phyloP scores from a whole-genome alignment of 2,113 vertebrate genomes.

The Periophthalmus modestus region DNA sequence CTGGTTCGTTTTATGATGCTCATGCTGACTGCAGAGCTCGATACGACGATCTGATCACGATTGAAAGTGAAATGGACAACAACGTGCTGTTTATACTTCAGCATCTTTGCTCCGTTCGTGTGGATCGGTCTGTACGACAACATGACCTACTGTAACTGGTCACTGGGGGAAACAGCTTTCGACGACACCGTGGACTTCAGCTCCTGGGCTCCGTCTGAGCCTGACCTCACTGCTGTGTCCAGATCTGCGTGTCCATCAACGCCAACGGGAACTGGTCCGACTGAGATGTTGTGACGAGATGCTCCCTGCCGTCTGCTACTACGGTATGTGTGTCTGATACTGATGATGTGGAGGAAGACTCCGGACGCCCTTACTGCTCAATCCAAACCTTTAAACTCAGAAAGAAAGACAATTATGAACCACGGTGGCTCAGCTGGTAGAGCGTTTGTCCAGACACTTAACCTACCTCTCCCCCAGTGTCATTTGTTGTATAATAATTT shows the following conservation, averaged over 20 bases:
- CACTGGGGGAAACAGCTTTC: neutral
- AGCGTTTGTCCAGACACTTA: too few relatives aligned
- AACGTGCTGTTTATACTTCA: neutral
- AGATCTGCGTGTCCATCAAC: neutral
- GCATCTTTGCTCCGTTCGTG: neutral
- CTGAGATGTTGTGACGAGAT: neutral
- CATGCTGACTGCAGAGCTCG: neutral
- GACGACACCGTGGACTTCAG: neutral
- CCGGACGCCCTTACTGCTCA: too few relatives aligned
- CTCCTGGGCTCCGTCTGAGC: neutral
- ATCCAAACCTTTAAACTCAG: too few relatives aligned
- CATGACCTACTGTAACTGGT: neutral
- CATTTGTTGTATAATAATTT: too few relatives aligned
- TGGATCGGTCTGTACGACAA: slow-evolving; percentile 1
- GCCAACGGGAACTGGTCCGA: neutral
- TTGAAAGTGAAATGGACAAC: neutral
- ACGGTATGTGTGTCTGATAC: too few relatives aligned
- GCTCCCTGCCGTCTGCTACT: neutral
- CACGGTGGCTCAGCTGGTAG: too few relatives aligned
- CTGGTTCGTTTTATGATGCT: neutral
- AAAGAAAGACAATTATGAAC: too few relatives aligned
- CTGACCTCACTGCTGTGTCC: neutral
- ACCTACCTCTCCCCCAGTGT: too few relatives aligned
- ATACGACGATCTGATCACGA: neutral
- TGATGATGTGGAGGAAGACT: too few relatives aligned